A percentile compares a stretch with the other conserved stretches of the same genome.
These are phyloP conservation scores for Drosophila macrospina DNA, from an alignment of 2,888 invertebrate species.

Conservation along the genomic window DNA sequence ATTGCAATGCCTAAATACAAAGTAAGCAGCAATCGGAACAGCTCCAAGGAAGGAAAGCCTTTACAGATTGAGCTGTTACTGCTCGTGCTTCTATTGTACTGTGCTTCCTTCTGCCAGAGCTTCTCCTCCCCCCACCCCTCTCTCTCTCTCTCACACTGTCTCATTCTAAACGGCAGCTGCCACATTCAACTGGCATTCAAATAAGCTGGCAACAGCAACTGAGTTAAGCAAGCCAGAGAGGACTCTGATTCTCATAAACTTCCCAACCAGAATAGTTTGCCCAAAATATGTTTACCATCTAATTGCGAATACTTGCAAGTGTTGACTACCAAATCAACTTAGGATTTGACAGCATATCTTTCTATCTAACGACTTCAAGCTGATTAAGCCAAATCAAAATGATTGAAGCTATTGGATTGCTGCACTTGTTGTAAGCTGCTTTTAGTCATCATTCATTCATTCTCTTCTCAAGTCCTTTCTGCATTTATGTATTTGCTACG, in stretches of 20 bases:
- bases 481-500: too few species aligned
- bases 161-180: constrained; percentile 6
- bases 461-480: too few species aligned
- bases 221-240: constrained; percentile 29
- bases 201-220: constrained; percentile 25
- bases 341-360: not conserved
- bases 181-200: constrained; percentile 13
- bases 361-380: not conserved
- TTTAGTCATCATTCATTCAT: not conserved
- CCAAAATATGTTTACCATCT: constrained; percentile 18
- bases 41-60: constrained; percentile 40
- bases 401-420: not conserved
- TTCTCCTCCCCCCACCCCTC: too few species aligned
- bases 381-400: not conserved
- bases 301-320: constrained; percentile 14
- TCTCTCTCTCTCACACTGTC: too few species aligned
- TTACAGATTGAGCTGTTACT: constrained; percentile 56
- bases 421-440: not conserved
- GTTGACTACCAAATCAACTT: not conserved
- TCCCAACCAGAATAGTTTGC: not conserved
- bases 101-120: constrained; percentile 14
- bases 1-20: constrained; percentile 75
- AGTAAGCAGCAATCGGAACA: constrained; percentile 74
- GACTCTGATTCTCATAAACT: constrained; percentile 18
- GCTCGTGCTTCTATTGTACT: not conserved